These are phyloP conservation scores for Mamestra configurata DNA, from an alignment of 1,140 invertebrate species.

Conservation along the genomic window DNA sequence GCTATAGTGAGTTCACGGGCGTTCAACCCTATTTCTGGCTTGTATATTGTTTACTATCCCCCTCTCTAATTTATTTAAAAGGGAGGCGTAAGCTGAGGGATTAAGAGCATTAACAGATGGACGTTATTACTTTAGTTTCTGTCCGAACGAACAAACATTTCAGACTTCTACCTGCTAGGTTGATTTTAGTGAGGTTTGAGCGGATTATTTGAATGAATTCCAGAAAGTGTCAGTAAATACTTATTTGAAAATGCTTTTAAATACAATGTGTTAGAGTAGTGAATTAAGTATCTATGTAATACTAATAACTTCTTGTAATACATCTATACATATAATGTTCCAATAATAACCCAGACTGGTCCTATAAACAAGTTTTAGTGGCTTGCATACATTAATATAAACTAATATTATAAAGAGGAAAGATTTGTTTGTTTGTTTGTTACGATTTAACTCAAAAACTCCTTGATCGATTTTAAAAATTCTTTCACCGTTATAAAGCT, in stretches of 20 bases:
- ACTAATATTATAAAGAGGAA: no score
- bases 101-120: constrained; percentile 46
- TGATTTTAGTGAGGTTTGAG: neutral
- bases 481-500: no score
- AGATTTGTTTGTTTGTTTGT: no score
- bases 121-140: constrained; percentile 43
- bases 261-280: no score
- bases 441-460: no score
- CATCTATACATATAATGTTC: neutral
- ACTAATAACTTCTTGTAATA: neutral
- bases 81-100: constrained; percentile 37
- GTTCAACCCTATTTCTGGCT: constrained; percentile 50
- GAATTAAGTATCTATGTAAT: neutral
- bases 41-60: constrained; percentile 41
- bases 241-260: no score
- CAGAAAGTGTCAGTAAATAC: no score
- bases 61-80: constrained; percentile 53
- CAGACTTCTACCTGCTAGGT: constrained; percentile 12
- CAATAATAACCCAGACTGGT: constrained; percentile 30
- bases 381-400: constrained; percentile 26
- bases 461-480: no score
- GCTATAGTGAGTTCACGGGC: constrained; percentile 47
- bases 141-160: constrained; percentile 10
- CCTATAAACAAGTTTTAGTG: constrained; percentile 10
- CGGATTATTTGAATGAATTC: neutral